Percentiles rank a stretch among this genome's conserved stretches.
These are phyloP conservation scores for Bostrychus sinensis DNA, from an alignment of 2,113 vertebrate species.

Conservation along the genomic window DNA sequence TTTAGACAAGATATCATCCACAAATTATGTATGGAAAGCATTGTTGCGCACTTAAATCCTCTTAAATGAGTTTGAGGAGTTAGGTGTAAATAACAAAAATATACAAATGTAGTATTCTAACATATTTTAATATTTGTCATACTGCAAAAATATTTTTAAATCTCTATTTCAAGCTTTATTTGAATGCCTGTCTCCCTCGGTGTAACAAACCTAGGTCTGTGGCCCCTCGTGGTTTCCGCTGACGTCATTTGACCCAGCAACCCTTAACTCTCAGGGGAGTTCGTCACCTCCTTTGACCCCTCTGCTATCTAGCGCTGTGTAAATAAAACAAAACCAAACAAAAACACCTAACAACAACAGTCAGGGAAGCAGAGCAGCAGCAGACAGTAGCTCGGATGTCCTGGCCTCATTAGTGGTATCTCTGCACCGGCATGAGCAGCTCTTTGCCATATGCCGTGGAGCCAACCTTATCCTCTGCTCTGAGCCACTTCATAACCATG, in stretches of 20 bases:
- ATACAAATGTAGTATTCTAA: too few relatives aligned
- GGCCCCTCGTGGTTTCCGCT: background rate
- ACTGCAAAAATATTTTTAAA: too few relatives aligned
- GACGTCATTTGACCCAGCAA: background rate
- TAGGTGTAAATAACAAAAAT: too few relatives aligned
- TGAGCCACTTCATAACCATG: slow-evolving; percentile 62
- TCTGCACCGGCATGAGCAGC: slow-evolving; percentile 72
- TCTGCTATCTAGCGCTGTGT: slow-evolving; percentile 8
- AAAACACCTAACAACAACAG: too few relatives aligned
- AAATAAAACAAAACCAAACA: slow-evolving; percentile 1
- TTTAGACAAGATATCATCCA: too few relatives aligned
- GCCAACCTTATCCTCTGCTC: slow-evolving; percentile 66
- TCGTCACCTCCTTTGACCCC: slow-evolving; percentile 18
- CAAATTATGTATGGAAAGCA: too few relatives aligned
- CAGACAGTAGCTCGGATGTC: slow-evolving; percentile 18
- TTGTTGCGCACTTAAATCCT: too few relatives aligned
- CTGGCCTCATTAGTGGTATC: slow-evolving; percentile 70
- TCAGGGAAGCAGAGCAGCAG: slow-evolving; percentile 4
- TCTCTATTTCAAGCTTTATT: too few relatives aligned
- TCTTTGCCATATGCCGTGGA: slow-evolving; percentile 72
- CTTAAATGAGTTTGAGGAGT: too few relatives aligned
- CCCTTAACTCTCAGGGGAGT: slow-evolving; percentile 11
- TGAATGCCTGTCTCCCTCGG: too few relatives aligned
- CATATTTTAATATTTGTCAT: too few relatives aligned
- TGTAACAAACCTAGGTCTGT: too few relatives aligned